Evolutionary conservation across 2,888 invertebrate species (phyloP).

Genomic region (Drosophila maculinotata): DNA sequence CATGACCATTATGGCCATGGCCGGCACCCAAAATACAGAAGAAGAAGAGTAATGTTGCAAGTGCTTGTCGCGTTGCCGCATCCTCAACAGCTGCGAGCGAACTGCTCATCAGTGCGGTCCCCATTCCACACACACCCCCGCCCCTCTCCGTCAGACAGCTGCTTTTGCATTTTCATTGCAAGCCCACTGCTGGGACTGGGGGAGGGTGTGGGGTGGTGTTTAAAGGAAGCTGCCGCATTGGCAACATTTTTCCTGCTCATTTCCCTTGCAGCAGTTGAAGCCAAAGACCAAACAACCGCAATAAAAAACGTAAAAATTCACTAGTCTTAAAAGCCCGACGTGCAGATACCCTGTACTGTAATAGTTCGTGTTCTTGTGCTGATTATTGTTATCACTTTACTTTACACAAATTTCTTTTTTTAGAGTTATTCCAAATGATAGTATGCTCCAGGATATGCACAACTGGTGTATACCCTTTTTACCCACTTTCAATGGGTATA

Average conservation of each 20-base stretch:
- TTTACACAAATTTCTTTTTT: not conserved
- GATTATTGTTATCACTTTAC: not conserved
- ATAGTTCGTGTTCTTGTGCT: too few relatives aligned
- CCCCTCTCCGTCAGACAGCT: slow-evolving; percentile 12
- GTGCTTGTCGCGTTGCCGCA: slow-evolving; percentile 30
- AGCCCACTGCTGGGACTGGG: slow-evolving; percentile 32
- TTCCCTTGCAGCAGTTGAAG: slow-evolving; percentile 59
- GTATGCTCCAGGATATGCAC: too few relatives aligned
- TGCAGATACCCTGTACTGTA: not conserved
- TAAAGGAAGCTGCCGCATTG: slow-evolving; percentile 27
- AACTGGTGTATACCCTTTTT: not conserved
- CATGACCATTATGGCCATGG: slow-evolving; percentile 55
- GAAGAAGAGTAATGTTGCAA: slow-evolving; percentile 10
- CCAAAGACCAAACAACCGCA: slow-evolving; percentile 23
- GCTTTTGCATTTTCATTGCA: slow-evolving; percentile 76
- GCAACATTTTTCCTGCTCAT: slow-evolving; percentile 73
- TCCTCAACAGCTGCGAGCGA: slow-evolving; percentile 15
- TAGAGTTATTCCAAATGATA: not conserved
- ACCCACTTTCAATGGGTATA: not conserved
- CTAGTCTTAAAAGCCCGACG: too few relatives aligned
- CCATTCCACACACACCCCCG: not conserved
- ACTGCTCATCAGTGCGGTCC: slow-evolving; percentile 44
- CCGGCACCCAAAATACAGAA: not conserved
- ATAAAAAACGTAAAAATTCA: slow-evolving; percentile 14
- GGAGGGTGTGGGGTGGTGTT: not conserved